Evolutionary conservation across 2,113 vertebrate species (phyloP), one percentile per base, ranked within the genome.

Genomic region (Accipiter cooperii): DNA sequence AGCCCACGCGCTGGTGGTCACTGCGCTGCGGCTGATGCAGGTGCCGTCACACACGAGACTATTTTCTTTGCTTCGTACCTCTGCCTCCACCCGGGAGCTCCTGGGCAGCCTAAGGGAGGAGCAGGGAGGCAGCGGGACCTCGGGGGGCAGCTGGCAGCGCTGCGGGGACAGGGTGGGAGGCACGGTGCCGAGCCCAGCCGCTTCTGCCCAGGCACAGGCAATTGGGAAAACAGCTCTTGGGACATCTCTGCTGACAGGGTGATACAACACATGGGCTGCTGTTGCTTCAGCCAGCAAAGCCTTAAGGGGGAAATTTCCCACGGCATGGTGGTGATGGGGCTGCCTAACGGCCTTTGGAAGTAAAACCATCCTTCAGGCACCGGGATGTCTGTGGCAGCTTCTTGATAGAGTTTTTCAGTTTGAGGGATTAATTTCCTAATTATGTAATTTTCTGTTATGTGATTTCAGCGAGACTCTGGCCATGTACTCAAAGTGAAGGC

Each of bases 1-100:
- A 18, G 22, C 19, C n/a, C 7, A 1, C 5, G n/a, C 1, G 3
- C 58, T 0, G 0, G 33, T 22, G 31, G 31, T 33, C n/a, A 22
- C 6, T 10, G 20, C 29, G 38, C 52, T 68, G 19, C 3, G 9
- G 74, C 26, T 63, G 55, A 47, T 16, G 69, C 31, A 75, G 54
- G 10, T 61, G 40, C 33, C 1, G 1, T 55, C 57, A 25, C 46
- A 55, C 18, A 46, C 9, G 2, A 52, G 34, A 81, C 9, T 49
- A 3, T 73, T 84, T 65, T 58, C 44, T 51, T 74, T 63, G 13
- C 12, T 79, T 74, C 3, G 3, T 57, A 47, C 38, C 21, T 66
- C 33, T 38, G 13, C 70, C 6, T 75, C n/a, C 25, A 55, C 24
- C 6, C 84, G 75, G 80, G 18, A 94, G n/a, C 52, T 87, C 60